Percentiles rank a stretch among this genome's conserved stretches.
phyloP scores from a whole-genome alignment of 2,888 invertebrate species.

The Apotomis capreana region DNA sequence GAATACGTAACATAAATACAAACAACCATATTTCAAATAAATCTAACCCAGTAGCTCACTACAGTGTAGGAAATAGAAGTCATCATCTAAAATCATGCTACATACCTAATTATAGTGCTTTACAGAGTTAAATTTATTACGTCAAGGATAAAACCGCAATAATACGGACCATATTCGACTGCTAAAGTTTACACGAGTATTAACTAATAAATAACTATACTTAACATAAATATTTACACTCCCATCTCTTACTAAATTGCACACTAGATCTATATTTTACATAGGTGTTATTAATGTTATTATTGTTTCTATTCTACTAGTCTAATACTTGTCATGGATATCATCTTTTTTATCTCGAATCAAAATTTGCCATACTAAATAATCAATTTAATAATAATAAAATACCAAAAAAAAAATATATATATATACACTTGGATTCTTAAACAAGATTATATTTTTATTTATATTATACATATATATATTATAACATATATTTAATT shows the following conservation, averaged over 20 bases:
- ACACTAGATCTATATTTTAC: constrained; percentile 35
- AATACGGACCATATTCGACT: constrained; percentile 6
- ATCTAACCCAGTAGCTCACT: too few species aligned
- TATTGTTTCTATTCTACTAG: background rate
- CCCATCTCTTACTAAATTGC: constrained; percentile 3
- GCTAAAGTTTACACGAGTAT: background rate
- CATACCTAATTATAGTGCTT: too few species aligned
- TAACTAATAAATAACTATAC: background rate
- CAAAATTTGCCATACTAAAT: background rate
- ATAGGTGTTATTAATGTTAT: background rate
- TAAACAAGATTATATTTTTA: background rate
- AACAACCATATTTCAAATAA: too few species aligned
- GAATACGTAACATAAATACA: too few species aligned
- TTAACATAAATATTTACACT: constrained; percentile 26
- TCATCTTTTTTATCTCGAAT: background rate
- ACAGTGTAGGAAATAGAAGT: too few species aligned
- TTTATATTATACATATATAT: background rate
- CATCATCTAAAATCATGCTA: too few species aligned
- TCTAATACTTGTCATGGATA: constrained; percentile 20
- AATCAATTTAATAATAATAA: background rate
- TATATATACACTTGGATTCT: constrained; percentile 10
- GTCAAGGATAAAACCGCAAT: background rate
- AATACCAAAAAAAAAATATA: background rate
- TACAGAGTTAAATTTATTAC: too few species aligned
- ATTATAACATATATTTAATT: too few species aligned